Conservation (phyloP, 2,888 invertebrate genomes). For the Pollenia labialis region DNA sequence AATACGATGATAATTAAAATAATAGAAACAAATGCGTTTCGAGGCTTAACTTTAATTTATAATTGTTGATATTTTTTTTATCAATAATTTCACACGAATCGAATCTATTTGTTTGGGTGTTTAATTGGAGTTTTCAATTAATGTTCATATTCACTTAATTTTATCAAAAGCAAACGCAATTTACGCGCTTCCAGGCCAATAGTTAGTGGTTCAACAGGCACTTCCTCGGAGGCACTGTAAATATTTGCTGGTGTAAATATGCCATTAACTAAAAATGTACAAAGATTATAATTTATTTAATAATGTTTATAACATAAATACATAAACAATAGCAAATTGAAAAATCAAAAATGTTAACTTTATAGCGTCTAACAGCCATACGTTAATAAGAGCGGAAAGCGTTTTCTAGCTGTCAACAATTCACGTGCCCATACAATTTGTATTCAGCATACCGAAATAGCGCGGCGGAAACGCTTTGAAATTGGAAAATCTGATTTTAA, state of each 20-base stretch:
- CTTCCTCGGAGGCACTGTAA: slow-evolving; percentile 80
- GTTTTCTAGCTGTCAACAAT: too few species aligned
- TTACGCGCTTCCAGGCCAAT: slow-evolving; percentile 84
- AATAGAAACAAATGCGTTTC: slow-evolving; percentile 18
- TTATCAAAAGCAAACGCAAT: slow-evolving; percentile 81
- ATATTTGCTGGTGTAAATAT: slow-evolving; percentile 82
- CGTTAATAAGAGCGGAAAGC: too few species aligned
- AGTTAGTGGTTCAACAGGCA: slow-evolving; percentile 81
- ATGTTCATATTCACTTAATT: slow-evolving; percentile 83
- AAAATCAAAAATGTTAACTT: too few species aligned
- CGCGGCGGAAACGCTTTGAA: too few species aligned
- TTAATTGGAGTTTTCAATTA: slow-evolving; percentile 42
- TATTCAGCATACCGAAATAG: too few species aligned
- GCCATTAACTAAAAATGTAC: slow-evolving; percentile 79
- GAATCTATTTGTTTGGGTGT: background rate
- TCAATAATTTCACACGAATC: background rate
- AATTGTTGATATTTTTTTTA: background rate
- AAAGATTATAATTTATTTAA: background rate
- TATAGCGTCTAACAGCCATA: too few species aligned
- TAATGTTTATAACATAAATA: too few species aligned
- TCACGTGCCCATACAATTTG: too few species aligned
- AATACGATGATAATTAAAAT: background rate
- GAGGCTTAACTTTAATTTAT: background rate
- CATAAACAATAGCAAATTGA: too few species aligned
- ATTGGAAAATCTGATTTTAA: too few species aligned